Evolutionary conservation across 1,140 invertebrate genomes (phyloP).

Genomic region (Schlechtendalia chinensis): DNA sequence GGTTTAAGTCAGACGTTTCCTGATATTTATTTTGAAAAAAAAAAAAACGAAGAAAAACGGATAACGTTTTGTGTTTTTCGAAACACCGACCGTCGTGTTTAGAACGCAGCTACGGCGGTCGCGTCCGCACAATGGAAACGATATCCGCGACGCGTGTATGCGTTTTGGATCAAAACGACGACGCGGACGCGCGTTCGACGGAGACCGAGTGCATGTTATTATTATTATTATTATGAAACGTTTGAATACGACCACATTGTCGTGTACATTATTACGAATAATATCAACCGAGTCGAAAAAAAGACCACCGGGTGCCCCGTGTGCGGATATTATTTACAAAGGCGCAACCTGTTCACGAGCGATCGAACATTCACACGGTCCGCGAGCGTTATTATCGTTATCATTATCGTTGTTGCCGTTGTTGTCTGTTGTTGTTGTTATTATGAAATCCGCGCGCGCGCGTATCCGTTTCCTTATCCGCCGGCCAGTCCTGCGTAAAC

Average conservation of each 20-base stretch:
- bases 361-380: constrained; percentile 51
- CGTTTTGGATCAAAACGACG: not conserved
- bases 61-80: not conserved
- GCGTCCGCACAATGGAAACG: not conserved
- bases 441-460: too few species aligned
- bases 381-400: too few species aligned
- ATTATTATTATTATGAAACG: not conserved
- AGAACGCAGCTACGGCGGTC: too few species aligned
- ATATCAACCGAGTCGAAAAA: not conserved
- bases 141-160: not conserved
- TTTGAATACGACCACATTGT: constrained; percentile 4
- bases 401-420: too few species aligned
- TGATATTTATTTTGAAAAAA: constrained; percentile 16
- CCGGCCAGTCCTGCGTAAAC: not conserved
- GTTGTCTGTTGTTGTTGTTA: too few species aligned
- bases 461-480: too few species aligned
- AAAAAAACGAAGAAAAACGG: not conserved
- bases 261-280: not conserved
- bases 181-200: too few species aligned
- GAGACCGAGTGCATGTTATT: not conserved
- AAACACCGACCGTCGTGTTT: too few species aligned
- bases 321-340: constrained; percentile 31
- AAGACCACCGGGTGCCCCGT: constrained; percentile 43
- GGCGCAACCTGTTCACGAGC: constrained; percentile 59
- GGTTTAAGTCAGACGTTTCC: constrained; percentile 20